phyloP scores from a whole-genome alignment of 2,888 invertebrate genomes.

The Heliconius ethilla region DNA sequence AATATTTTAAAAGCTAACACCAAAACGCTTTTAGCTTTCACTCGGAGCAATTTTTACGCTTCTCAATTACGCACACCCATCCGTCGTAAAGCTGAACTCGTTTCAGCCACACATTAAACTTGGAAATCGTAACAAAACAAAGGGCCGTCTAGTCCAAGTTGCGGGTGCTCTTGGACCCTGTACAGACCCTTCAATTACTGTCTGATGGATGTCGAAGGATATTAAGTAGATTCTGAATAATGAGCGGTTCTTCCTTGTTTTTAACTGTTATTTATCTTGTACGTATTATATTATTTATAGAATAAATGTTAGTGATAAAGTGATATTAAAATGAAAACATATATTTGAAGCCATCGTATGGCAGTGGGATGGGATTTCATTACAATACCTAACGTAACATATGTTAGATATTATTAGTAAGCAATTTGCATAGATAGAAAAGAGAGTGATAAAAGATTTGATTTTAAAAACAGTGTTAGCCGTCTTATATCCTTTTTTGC shows the following conservation, averaged over 20 bases:
- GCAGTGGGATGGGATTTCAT: neutral
- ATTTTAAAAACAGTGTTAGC: too few relatives aligned
- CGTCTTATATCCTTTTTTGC: too few relatives aligned
- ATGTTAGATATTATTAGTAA: too few relatives aligned
- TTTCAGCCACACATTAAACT: slow-evolving; percentile 16
- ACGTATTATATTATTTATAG: neutral
- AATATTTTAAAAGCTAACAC: slow-evolving; percentile 13
- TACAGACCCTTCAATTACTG: slow-evolving; percentile 12
- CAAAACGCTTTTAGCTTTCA: slow-evolving; percentile 20
- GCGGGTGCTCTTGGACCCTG: slow-evolving; percentile 5
- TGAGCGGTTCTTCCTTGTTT: slow-evolving; percentile 1
- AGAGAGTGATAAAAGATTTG: too few relatives aligned
- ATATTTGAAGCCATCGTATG: neutral
- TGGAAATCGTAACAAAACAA: slow-evolving; percentile 19
- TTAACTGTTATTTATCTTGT: neutral
- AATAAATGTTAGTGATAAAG: too few relatives aligned
- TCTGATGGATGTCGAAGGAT: slow-evolving; percentile 24
- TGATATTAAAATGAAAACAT: too few relatives aligned
- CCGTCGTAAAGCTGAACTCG: slow-evolving; percentile 19
- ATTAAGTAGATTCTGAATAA: slow-evolving; percentile 14
- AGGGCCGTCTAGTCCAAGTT: slow-evolving; percentile 1
- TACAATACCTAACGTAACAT: too few relatives aligned
- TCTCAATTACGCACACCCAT: slow-evolving; percentile 16
- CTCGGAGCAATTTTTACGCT: slow-evolving; percentile 19
- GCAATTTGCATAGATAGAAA: too few relatives aligned